Percentiles rank a stretch among this genome's conserved stretches.
These are phyloP conservation scores for Acronicta leporina DNA, from an alignment of 2,888 invertebrate genomes.

Conservation along the genomic window DNA sequence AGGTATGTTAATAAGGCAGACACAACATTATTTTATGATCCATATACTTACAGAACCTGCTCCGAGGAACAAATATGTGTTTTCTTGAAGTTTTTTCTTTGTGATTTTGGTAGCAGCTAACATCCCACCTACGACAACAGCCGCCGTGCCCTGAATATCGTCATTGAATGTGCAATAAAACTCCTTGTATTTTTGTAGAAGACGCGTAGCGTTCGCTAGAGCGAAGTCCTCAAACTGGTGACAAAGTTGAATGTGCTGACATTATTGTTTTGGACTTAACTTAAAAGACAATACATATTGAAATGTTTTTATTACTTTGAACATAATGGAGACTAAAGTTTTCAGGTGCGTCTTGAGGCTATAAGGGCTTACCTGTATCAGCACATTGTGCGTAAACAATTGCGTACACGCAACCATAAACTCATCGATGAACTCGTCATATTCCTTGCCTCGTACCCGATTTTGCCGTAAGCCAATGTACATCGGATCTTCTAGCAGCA, in stretches of 20 bases:
- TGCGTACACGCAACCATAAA: constrained; percentile 96
- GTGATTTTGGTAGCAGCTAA: constrained; percentile 92
- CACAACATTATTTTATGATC: no score
- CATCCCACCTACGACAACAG: constrained; percentile 97
- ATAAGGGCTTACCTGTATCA: constrained; percentile 89
- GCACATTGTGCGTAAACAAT: constrained; percentile 93
- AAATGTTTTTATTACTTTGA: no score
- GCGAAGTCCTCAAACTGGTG: constrained; percentile 98
- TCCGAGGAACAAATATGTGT: constrained; percentile 95
- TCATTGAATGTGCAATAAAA: constrained; percentile 98
- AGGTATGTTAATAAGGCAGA: no score
- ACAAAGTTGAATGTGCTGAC: not conserved
- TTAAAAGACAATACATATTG: no score
- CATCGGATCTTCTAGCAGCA: constrained; percentile 95
- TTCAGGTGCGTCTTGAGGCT: no score
- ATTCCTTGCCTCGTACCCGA: constrained; percentile 93
- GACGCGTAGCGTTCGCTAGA: constrained; percentile 96
- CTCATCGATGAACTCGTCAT: constrained; percentile 97
- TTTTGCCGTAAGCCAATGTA: constrained; percentile 96
- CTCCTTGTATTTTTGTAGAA: constrained; percentile 95
- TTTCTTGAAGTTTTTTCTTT: constrained; percentile 93
- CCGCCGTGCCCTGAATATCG: constrained; percentile 98
- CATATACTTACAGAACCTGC: constrained; percentile 90
- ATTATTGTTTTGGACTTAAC: no score
- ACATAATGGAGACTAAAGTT: no score